phyloP scores from a whole-genome alignment of 2,888 invertebrate species.

The Aporophyla lueneburgensis region DNA sequence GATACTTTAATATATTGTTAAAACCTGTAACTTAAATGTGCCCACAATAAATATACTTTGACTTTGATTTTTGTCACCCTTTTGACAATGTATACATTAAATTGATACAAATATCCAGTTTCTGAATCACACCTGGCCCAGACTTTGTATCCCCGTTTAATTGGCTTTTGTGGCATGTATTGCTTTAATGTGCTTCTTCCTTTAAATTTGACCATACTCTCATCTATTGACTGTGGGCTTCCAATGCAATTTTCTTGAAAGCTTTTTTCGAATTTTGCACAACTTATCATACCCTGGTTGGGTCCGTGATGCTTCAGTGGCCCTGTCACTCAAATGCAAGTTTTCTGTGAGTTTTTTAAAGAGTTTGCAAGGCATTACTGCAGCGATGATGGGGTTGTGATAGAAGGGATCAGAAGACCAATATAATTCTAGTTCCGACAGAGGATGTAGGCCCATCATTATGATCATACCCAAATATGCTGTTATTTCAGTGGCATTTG shows the following conservation, averaged over 20 bases:
- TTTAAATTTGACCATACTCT: conserved; percentile 40
- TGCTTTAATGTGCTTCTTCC: conserved; percentile 32
- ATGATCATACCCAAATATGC: conserved; percentile 55
- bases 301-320: conserved; percentile 12
- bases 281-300: no score
- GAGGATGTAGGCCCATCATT: conserved; percentile 48
- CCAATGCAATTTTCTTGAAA: conserved; percentile 22
- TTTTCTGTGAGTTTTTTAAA: conserved; percentile 44
- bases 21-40: no score
- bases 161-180: conserved; percentile 38
- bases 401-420: conserved; percentile 53
- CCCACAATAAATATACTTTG: no score
- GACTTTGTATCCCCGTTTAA: conserved; percentile 31
- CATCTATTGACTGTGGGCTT: conserved; percentile 22
- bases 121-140: conserved; percentile 33
- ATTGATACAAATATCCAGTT: conserved; percentile 33
- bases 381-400: conserved; percentile 18
- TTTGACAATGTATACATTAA: conserved; percentile 33
- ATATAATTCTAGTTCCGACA: conserved; percentile 48
- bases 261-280: conserved; percentile 25
- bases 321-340: conserved; percentile 38
- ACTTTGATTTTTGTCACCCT: no score
- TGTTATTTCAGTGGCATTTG: conserved; percentile 29
- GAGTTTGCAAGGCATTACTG: conserved; percentile 29
- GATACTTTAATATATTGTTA: no score